Percentiles rank a stretch among this genome's conserved stretches.
Conservation (phyloP, 2,113 vertebrate genomes). For the Sinocyclocheilus rhinocerous region DNA sequence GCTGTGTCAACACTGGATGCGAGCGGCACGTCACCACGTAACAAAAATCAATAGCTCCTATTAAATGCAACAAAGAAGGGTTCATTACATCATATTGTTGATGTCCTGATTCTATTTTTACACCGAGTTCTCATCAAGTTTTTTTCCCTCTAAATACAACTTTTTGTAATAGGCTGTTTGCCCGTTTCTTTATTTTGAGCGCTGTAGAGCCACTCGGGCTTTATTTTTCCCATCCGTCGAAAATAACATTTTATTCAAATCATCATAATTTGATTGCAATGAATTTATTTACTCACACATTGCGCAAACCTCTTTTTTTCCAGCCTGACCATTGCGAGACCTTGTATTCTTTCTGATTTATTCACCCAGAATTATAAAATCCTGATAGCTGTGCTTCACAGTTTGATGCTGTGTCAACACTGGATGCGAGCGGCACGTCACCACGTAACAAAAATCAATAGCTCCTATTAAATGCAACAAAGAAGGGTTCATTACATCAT, state of each 20-base stretch:
- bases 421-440: not conserved
- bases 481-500: not conserved
- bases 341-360: constrained; percentile 7
- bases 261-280: too few relatives aligned
- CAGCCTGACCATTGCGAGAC: not conserved
- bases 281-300: too few relatives aligned
- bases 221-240: not conserved
- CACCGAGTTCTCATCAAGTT: not conserved
- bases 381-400: not conserved
- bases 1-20: constrained; percentile 1
- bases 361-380: not conserved
- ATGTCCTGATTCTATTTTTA: not conserved
- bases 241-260: not conserved
- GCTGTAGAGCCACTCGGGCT: not conserved
- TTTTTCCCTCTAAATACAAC: not conserved
- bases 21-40: not conserved
- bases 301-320: too few relatives aligned
- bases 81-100: not conserved
- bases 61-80: not conserved
- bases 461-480: not conserved
- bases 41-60: not conserved
- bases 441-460: not conserved
- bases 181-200: too few relatives aligned
- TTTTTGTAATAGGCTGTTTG: too few relatives aligned
- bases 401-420: constrained; percentile 8